phyloP scores from a whole-genome alignment of 1,140 invertebrate genomes.

The Pogonomyrmex californicus region DNA sequence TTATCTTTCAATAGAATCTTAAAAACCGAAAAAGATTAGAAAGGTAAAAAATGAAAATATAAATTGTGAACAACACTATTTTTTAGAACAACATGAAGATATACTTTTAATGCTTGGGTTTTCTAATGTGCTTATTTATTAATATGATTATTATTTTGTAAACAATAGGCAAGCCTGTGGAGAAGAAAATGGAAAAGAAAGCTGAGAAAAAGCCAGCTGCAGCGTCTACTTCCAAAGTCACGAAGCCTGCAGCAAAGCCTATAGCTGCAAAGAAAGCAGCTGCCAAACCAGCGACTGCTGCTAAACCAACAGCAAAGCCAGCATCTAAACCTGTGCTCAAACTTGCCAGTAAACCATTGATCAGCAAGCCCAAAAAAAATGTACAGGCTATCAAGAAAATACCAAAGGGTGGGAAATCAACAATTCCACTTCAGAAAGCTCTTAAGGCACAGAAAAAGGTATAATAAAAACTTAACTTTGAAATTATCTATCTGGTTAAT shows the following conservation, averaged over 20 bases:
- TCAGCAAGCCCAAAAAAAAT: conserved; percentile 89
- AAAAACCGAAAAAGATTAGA: too few relatives aligned
- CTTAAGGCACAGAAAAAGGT: conserved; percentile 94
- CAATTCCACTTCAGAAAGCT: conserved; percentile 88
- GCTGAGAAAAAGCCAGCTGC: conserved; percentile 85
- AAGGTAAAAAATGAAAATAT: too few relatives aligned
- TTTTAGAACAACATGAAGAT: neutral
- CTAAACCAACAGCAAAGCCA: conserved; percentile 84
- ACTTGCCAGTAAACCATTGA: conserved; percentile 83
- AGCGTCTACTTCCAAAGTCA: conserved; percentile 79
- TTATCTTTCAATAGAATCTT: too few relatives aligned
- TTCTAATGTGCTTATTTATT: neutral
- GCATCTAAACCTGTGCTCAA: conserved; percentile 87
- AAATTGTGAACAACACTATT: neutral
- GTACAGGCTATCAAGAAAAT: conserved; percentile 88
- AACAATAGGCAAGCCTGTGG: conserved; percentile 87
- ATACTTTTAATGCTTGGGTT: neutral
- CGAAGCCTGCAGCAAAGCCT: conserved; percentile 81
- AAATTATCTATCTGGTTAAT: neutral
- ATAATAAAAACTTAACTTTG: too few relatives aligned
- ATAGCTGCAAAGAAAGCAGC: conserved; percentile 77
- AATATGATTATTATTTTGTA: conserved; percentile 6
- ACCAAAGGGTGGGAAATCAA: conserved; percentile 85
- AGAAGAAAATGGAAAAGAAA: conserved; percentile 89
- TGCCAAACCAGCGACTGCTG: conserved; percentile 82